Evolutionary conservation across 1,140 invertebrate genomes (phyloP).

Genomic region (Zaprionus lachaisei): DNA sequence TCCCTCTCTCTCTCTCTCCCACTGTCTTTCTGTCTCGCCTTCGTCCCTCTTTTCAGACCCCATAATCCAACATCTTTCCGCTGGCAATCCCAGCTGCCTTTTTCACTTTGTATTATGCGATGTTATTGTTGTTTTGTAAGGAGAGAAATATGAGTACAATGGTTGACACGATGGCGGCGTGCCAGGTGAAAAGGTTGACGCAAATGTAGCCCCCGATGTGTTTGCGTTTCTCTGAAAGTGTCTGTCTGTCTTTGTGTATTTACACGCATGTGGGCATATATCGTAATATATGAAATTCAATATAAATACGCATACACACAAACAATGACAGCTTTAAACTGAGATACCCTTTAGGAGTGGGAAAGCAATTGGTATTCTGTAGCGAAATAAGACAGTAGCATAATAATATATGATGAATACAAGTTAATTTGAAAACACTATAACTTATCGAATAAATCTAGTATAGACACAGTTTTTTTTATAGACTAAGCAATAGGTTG

Average conservation of each 20-base stretch:
- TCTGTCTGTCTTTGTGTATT: slow-evolving; percentile 2
- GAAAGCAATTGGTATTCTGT: background rate
- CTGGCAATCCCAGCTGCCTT: slow-evolving; percentile 46
- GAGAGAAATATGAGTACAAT: slow-evolving; percentile 71
- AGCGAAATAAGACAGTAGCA: background rate
- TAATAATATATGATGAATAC: no score
- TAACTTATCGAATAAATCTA: no score
- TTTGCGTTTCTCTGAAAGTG: background rate
- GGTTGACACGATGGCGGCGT: slow-evolving; percentile 58
- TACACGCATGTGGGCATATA: slow-evolving; percentile 5
- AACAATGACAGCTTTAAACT: slow-evolving; percentile 11
- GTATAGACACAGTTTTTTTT: no score
- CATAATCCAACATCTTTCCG: slow-evolving; percentile 44
- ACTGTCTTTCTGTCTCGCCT: background rate
- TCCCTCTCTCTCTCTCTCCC: background rate
- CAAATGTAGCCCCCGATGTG: slow-evolving; percentile 17
- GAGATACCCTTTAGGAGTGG: background rate
- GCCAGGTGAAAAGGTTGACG: slow-evolving; percentile 62
- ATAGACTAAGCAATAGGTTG: no score
- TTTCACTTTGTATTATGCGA: slow-evolving; percentile 44
- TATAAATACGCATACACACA: slow-evolving; percentile 1
- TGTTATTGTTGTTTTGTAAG: slow-evolving; percentile 43
- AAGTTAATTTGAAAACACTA: no score
- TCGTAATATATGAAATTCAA: background rate
- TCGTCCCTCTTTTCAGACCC: background rate